Evolutionary conservation across 2,797 vertebrate species (phyloP).

Genomic region (Syndactyla subalaris): DNA sequence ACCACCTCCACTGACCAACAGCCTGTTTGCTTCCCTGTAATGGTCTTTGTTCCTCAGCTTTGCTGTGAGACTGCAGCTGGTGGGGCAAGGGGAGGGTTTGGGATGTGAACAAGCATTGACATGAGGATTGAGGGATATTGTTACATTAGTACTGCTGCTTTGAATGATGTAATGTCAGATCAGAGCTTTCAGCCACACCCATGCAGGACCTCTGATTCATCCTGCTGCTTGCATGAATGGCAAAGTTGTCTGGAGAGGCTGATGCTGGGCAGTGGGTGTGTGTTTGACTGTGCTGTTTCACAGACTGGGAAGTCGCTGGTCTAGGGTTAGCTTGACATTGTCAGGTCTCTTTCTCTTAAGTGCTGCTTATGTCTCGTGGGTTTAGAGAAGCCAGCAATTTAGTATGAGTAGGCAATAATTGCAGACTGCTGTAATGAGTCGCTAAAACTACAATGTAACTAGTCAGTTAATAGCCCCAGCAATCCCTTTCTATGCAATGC

Average conservation of each 20-base stretch:
- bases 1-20: background rate
- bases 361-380: constrained; percentile 20
- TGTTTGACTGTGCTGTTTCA: background rate
- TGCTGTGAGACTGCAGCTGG: background rate
- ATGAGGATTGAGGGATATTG: background rate
- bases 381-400: constrained; percentile 45
- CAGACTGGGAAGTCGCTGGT: background rate
- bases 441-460: background rate
- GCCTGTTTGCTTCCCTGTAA: background rate
- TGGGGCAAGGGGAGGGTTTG: background rate
- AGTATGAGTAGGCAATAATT: constrained; percentile 60
- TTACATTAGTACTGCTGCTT: background rate
- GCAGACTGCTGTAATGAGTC: background rate
- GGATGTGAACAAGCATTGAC: background rate
- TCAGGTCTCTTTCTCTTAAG: constrained; percentile 18
- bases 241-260: background rate
- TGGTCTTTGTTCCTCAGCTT: background rate
- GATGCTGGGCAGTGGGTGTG: background rate
- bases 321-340: background rate
- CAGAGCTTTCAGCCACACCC: background rate
- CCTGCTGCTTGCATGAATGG: background rate
- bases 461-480: constrained; percentile 31
- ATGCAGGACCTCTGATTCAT: background rate
- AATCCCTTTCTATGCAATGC: background rate
- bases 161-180: background rate